These are phyloP conservation scores for Thymallus thymallus DNA, from an alignment of 2,113 vertebrate genomes.

Conservation along the genomic window DNA sequence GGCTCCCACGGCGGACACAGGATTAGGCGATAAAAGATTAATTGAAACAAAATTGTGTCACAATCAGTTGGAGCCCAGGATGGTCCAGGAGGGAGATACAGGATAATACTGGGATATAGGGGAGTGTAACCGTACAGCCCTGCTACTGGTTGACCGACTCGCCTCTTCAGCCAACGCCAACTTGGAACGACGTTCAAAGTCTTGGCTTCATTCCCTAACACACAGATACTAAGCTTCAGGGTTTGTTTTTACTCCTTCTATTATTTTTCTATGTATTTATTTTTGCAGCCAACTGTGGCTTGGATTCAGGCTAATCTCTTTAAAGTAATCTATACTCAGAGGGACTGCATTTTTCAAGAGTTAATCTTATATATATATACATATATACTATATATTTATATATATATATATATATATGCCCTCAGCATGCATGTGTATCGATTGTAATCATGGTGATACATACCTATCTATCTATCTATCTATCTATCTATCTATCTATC, in stretches of 20 bases:
- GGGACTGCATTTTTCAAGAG: constrained; percentile 20
- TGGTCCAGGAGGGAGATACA: constrained; percentile 31
- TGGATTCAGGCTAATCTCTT: constrained; percentile 28
- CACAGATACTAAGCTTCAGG: constrained; percentile 34
- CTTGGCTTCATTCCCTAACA: constrained; percentile 45
- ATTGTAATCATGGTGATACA: constrained; percentile 31
- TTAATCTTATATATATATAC: too few species aligned
- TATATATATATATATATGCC: too few species aligned
- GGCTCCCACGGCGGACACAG: constrained; percentile 35
- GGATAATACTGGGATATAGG: too few species aligned
- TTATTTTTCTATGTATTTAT: constrained; percentile 4
- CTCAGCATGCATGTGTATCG: constrained; percentile 9
- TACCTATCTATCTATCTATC: too few species aligned
- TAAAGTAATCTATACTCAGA: constrained; percentile 28
- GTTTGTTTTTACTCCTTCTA: constrained; percentile 1
- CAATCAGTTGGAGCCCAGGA: constrained; percentile 45
- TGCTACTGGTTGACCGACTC: constrained; percentile 49
- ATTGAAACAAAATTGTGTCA: constrained; percentile 63
- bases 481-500: too few species aligned
- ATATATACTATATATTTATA: too few species aligned
- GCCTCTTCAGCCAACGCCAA: constrained; percentile 50
- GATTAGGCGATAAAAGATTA: constrained; percentile 69
- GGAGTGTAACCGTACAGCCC: constrained; percentile 11
- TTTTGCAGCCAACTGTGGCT: constrained; percentile 1
- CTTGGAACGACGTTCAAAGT: constrained; percentile 62